Conservation (phyloP, 2,888 invertebrate species). For the Tipula unca region DNA sequence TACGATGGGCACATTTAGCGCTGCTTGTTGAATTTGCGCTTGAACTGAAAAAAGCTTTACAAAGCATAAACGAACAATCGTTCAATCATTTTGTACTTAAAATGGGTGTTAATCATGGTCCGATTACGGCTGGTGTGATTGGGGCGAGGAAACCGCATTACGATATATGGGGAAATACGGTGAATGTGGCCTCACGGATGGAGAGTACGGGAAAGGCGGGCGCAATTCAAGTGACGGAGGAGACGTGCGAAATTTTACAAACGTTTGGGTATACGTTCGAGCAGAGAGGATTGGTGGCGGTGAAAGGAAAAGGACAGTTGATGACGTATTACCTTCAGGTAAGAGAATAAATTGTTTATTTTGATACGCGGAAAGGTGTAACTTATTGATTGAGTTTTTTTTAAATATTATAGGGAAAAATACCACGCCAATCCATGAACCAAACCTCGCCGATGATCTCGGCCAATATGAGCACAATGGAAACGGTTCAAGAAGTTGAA, state of each 20-base stretch:
- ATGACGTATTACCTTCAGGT: constrained; percentile 87
- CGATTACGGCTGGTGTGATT: constrained; percentile 91
- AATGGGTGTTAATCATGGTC: constrained; percentile 93
- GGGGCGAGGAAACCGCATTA: constrained; percentile 93
- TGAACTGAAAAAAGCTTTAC: constrained; percentile 81
- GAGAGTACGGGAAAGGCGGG: constrained; percentile 96
- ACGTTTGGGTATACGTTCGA: constrained; percentile 88
- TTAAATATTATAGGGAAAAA: constrained; percentile 24
- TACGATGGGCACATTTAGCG: constrained; percentile 77
- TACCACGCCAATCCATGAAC: constrained; percentile 21
- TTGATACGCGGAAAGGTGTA: not conserved
- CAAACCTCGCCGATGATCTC: constrained; percentile 28
- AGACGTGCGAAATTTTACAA: constrained; percentile 82
- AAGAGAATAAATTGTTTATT: constrained; percentile 30
- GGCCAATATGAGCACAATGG: constrained; percentile 32
- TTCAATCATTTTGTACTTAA: constrained; percentile 91
- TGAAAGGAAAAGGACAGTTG: constrained; percentile 94
- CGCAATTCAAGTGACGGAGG: constrained; percentile 91
- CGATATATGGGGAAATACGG: constrained; percentile 95
- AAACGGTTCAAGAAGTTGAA: constrained; percentile 41
- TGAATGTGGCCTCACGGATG: constrained; percentile 96
- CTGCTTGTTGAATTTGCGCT: constrained; percentile 83
- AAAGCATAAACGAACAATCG: constrained; percentile 88
- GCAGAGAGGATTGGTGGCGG: constrained; percentile 87
- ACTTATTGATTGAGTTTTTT: not conserved